phyloP scores from a whole-genome alignment of 2,888 invertebrate species.

The Slavum lentiscoides region DNA sequence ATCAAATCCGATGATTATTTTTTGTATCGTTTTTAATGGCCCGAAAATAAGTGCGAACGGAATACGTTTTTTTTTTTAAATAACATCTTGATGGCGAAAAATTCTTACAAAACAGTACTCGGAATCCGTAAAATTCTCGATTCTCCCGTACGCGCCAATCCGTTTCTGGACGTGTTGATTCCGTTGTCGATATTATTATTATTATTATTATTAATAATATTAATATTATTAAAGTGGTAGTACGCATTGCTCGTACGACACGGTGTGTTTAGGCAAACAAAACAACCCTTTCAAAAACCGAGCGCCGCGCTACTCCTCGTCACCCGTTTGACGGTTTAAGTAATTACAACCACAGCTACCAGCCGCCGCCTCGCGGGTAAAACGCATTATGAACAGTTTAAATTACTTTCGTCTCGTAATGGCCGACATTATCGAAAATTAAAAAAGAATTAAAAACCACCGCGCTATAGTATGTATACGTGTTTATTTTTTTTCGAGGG shows the following conservation, averaged over 20 bases:
- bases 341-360: constrained; percentile 23
- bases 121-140: too few species aligned
- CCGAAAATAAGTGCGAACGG: too few species aligned
- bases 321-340: constrained; percentile 42
- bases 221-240: background rate
- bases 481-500: background rate
- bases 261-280: constrained; percentile 39
- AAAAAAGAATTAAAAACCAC: constrained; percentile 9
- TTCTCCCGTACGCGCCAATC: too few species aligned
- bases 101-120: too few species aligned
- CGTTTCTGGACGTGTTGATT: too few species aligned
- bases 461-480: background rate
- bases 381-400: constrained; percentile 45
- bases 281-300: constrained; percentile 48
- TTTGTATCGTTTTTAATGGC: too few species aligned
- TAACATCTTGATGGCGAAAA: too few species aligned
- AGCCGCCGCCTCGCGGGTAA: background rate
- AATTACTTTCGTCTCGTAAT: constrained; percentile 26
- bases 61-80: too few species aligned
- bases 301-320: background rate
- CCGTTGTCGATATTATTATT: too few species aligned
- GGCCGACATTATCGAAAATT: constrained; percentile 35
- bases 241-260: constrained; percentile 2
- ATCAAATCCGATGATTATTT: too few species aligned
- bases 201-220: background rate